phyloP scores from a whole-genome alignment of 2,797 vertebrate species.

The Cirrhinus mrigala region DNA sequence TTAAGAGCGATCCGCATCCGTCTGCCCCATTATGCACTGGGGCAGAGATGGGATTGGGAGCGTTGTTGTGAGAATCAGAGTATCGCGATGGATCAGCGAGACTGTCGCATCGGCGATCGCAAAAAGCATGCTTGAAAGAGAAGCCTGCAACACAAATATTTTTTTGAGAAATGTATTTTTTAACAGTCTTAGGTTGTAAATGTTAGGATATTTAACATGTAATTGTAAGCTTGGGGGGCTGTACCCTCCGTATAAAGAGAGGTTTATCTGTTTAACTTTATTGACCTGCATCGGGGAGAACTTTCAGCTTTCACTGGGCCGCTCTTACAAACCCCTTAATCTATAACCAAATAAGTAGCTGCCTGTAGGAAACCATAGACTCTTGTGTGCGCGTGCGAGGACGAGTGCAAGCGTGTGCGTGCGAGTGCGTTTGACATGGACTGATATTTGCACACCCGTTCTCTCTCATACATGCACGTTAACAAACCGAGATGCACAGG shows the following conservation, averaged over 20 bases:
- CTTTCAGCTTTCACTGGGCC: constrained; percentile 88
- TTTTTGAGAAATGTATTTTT: constrained; percentile 99
- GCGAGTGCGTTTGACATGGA: constrained; percentile 47
- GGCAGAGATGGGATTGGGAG: constrained; percentile 38
- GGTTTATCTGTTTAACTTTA: constrained; percentile 93
- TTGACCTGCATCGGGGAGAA: constrained; percentile 78
- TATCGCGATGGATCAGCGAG: constrained; percentile 59
- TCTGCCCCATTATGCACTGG: constrained; percentile 41
- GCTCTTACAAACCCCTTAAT: constrained; percentile 86
- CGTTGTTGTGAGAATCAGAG: constrained; percentile 34
- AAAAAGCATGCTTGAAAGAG: constrained; percentile 89
- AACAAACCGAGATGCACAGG: constrained; percentile 77
- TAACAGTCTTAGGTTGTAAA: constrained; percentile 98
- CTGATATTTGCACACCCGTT: constrained; percentile 80
- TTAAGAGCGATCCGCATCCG: constrained; percentile 13
- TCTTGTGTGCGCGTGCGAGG: constrained; percentile 38
- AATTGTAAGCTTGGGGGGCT: constrained; percentile 83
- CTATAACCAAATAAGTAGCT: constrained; percentile 98
- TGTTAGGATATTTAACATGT: constrained; percentile 96
- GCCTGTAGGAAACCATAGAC: constrained; percentile 94
- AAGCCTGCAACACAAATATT: constrained; percentile 97
- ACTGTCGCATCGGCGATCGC: constrained; percentile 57
- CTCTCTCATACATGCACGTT: constrained; percentile 73
- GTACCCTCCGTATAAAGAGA: constrained; percentile 93
- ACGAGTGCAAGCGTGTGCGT: constrained; percentile 17